Evolutionary conservation across 2,797 vertebrate species (phyloP).

Genomic region (Adelosebastes latens): DNA sequence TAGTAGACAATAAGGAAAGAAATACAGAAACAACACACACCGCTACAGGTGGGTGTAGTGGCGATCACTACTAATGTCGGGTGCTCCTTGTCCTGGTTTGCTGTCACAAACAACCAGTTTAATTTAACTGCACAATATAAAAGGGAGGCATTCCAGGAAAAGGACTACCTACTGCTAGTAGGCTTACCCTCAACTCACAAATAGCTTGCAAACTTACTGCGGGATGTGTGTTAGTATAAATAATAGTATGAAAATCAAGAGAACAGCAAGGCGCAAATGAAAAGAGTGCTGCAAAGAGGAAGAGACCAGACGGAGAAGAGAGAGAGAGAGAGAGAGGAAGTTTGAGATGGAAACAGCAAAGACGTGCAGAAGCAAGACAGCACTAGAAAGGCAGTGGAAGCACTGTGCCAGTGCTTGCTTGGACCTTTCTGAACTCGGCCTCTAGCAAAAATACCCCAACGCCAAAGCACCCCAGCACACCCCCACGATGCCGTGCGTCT

Average conservation of each 20-base stretch:
- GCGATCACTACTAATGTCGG: constrained; percentile 31
- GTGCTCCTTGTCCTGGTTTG: constrained; percentile 80
- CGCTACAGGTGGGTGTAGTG: constrained; percentile 16
- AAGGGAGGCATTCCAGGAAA: constrained; percentile 75
- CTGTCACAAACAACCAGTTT: constrained; percentile 30
- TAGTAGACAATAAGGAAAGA: not conserved
- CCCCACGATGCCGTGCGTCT: constrained; percentile 81
- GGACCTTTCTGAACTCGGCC: constrained; percentile 56
- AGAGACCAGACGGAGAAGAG: constrained; percentile 33
- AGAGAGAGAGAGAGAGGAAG: constrained; percentile 42
- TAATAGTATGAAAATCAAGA: constrained; percentile 41
- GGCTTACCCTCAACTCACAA: constrained; percentile 63
- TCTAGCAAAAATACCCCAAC: constrained; percentile 59
- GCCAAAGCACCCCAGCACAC: constrained; percentile 78
- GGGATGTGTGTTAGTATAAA: constrained; percentile 68
- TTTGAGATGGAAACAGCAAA: constrained; percentile 53
- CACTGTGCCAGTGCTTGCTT: constrained; percentile 70
- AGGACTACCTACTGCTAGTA: constrained; percentile 73
- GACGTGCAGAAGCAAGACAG: constrained; percentile 76
- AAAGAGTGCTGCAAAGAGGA: constrained; percentile 35
- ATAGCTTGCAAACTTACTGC: constrained; percentile 62
- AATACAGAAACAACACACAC: constrained; percentile 19
- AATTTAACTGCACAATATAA: constrained; percentile 17
- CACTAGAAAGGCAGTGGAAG: constrained; percentile 70
- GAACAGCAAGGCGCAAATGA: constrained; percentile 62